Conservation (phyloP, 2,113 vertebrate genomes). For the Bubo bubo region DNA sequence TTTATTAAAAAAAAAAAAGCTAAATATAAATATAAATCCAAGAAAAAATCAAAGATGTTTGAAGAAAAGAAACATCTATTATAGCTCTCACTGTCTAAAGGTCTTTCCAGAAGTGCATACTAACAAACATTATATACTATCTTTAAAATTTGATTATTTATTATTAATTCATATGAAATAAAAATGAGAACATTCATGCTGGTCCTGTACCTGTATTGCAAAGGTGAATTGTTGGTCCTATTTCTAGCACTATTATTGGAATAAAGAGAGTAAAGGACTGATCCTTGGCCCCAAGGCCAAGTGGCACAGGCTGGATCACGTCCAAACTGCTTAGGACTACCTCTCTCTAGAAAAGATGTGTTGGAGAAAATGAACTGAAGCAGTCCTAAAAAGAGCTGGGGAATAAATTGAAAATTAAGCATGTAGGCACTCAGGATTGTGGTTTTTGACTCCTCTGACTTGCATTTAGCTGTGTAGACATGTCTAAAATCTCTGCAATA, state of each 20-base stretch:
- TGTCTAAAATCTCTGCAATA: background rate
- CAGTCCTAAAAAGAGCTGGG: background rate
- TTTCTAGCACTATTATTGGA: background rate
- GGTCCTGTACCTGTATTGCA: background rate
- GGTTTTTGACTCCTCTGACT: background rate
- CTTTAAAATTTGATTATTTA: background rate
- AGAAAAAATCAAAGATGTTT: background rate
- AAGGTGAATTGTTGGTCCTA: background rate
- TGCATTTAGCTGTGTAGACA: background rate
- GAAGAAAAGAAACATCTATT: background rate
- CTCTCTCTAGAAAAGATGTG: background rate
- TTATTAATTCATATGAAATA: background rate
- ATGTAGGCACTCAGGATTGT: background rate
- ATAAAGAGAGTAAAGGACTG: background rate
- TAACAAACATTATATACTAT: background rate
- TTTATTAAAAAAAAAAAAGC: background rate
- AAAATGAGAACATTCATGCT: background rate
- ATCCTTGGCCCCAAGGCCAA: background rate
- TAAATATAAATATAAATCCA: background rate
- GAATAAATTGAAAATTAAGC: background rate
- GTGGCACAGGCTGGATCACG: background rate
- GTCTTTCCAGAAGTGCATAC: background rate
- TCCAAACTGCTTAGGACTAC: background rate
- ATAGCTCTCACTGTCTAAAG: background rate
- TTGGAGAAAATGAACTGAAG: background rate